phyloP scores from a whole-genome alignment of 2,113 vertebrate genomes.

The Callospermophilus lateralis region DNA sequence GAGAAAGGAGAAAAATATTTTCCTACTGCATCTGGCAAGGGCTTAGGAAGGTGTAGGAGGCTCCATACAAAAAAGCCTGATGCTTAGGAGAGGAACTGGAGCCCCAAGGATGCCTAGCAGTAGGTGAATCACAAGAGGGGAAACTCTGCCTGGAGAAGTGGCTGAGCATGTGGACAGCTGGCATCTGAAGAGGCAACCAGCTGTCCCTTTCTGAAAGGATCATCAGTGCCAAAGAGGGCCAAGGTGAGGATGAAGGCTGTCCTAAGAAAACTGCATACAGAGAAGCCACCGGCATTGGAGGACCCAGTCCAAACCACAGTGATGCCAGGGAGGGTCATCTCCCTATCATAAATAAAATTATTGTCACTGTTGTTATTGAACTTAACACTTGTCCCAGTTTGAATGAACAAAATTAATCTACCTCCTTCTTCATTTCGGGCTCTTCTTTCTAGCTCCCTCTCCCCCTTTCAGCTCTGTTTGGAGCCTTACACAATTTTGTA shows the following conservation, averaged over 20 bases:
- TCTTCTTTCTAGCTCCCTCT: slow-evolving; percentile 70
- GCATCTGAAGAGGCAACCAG: neutral
- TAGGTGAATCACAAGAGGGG: neutral
- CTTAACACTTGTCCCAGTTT: neutral
- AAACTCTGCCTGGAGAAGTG: neutral
- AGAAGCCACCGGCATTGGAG: slow-evolving; percentile 80
- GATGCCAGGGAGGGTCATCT: slow-evolving; percentile 56
- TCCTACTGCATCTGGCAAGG: neutral
- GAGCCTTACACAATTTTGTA: neutral
- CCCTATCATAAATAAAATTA: neutral
- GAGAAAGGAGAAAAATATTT: neutral
- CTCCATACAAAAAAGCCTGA: neutral
- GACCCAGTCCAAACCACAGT: slow-evolving; percentile 85
- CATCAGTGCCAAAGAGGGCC: neutral
- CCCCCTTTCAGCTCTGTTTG: slow-evolving; percentile 39
- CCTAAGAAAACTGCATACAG: neutral
- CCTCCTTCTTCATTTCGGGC: slow-evolving; percentile 19
- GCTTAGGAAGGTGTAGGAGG: neutral
- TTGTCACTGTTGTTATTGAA: neutral
- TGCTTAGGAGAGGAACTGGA: neutral
- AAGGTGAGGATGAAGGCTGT: neutral
- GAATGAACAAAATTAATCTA: neutral
- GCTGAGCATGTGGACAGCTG: neutral
- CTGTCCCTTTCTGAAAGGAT: neutral
- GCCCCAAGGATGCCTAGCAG: neutral